These are phyloP conservation scores for Sycophaga agraensis DNA, from an alignment of 1,140 invertebrate species.

Conservation along the genomic window DNA sequence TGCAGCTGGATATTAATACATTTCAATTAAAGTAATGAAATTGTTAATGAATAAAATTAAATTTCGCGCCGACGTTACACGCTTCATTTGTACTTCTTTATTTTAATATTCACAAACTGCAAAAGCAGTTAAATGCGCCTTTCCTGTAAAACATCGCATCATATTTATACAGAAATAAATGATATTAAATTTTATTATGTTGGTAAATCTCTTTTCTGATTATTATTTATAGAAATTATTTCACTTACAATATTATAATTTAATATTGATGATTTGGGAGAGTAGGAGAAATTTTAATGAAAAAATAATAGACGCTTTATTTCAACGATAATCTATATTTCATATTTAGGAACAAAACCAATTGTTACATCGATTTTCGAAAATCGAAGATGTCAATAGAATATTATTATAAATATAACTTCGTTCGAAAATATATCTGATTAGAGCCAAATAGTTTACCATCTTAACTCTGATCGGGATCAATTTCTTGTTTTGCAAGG, in stretches of 20 bases:
- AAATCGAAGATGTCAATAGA: conserved; percentile 32
- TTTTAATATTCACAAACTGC: conserved; percentile 15
- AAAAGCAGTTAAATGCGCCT: conserved; percentile 1
- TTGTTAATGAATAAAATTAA: conserved; percentile 14
- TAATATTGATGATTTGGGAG: too few relatives aligned
- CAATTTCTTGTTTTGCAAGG: conserved; percentile 3
- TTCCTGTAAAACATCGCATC: too few relatives aligned
- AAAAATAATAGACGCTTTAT: conserved; percentile 6
- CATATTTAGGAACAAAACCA: conserved; percentile 48
- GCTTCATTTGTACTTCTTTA: conserved; percentile 32
- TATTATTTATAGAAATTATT: too few relatives aligned
- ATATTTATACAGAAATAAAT: conserved; percentile 25
- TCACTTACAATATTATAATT: too few relatives aligned
- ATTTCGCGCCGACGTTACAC: conserved; percentile 8
- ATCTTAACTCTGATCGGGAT: neutral
- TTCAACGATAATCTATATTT: conserved; percentile 40
- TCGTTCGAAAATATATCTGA: conserved; percentile 4
- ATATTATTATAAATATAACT: conserved; percentile 1
- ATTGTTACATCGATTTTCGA: conserved; percentile 41
- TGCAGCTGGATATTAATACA: conserved; percentile 33
- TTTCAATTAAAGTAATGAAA: conserved; percentile 18
- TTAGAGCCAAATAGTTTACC: conserved; percentile 2
- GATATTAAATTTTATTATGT: too few relatives aligned
- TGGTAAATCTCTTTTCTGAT: too few relatives aligned
- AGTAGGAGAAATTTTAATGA: neutral